phyloP scores from a whole-genome alignment of 1,140 invertebrate genomes.

The Drosophila asahinai region DNA sequence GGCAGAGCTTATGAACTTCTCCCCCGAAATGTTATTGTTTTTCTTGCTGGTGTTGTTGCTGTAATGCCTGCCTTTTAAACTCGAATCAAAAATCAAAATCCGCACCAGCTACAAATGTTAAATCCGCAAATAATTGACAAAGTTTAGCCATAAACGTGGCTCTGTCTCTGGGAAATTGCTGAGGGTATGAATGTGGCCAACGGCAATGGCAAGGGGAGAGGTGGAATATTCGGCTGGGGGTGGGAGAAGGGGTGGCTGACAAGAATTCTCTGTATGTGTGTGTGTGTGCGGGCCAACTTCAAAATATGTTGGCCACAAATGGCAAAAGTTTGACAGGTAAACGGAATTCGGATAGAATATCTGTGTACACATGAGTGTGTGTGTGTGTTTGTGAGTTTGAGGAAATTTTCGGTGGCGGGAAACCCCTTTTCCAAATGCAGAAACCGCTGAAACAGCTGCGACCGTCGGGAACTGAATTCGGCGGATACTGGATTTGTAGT shows the following conservation, averaged over 20 bases:
- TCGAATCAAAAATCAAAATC: constrained; percentile 81
- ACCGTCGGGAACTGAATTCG: constrained; percentile 15
- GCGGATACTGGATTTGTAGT: constrained; percentile 23
- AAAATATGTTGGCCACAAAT: constrained; percentile 82
- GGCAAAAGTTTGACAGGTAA: constrained; percentile 82
- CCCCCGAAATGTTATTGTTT: constrained; percentile 15
- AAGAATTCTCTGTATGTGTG: constrained; percentile 39
- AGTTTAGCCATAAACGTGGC: constrained; percentile 81
- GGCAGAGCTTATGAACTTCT: constrained; percentile 39
- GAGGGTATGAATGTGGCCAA: constrained; percentile 24
- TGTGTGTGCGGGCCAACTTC: constrained; percentile 64
- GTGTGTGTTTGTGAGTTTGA: constrained; percentile 8
- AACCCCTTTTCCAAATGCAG: constrained; percentile 41
- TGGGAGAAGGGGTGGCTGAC: constrained; percentile 13
- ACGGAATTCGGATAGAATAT: constrained; percentile 76
- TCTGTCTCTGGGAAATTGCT: constrained; percentile 62
- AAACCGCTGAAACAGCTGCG: constrained; percentile 48
- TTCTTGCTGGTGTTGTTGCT: constrained; percentile 24
- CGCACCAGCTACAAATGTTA: constrained; percentile 81
- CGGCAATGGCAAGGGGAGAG: constrained; percentile 8
- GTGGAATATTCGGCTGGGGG: background rate
- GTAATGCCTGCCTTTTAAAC: constrained; percentile 65
- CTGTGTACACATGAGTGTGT: constrained; percentile 42
- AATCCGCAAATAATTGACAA: constrained; percentile 83
- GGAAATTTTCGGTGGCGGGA: constrained; percentile 11